A percentile compares a stretch with the other conserved stretches of the same genome.
These are phyloP conservation scores for Drosophila prolongata DNA, from an alignment of 2,888 invertebrate genomes.

Conservation along the genomic window DNA sequence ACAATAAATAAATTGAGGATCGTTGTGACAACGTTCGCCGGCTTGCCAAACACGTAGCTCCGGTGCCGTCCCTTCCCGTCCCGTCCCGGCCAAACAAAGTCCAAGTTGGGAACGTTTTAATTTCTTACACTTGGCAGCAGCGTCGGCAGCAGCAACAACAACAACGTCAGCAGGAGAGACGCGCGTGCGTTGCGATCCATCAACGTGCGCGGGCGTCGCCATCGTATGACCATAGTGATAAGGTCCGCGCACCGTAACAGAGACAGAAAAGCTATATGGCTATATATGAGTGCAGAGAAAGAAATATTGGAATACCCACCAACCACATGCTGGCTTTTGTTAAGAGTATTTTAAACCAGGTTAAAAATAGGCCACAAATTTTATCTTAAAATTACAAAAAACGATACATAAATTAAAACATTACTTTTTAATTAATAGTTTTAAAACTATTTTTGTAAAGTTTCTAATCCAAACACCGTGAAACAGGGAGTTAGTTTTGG, in stretches of 20 bases:
- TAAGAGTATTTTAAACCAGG: no score
- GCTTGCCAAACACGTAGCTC: constrained; percentile 78
- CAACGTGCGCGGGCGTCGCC: constrained; percentile 76
- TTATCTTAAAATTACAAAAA: no score
- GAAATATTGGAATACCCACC: neutral
- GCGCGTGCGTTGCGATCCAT: constrained; percentile 78
- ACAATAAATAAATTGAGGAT: constrained; percentile 81
- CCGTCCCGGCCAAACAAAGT: constrained; percentile 65
- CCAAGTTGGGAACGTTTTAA: constrained; percentile 79
- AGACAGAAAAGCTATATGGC: constrained; percentile 27
- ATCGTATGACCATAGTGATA: constrained; percentile 56
- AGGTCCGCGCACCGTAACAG: constrained; percentile 42
- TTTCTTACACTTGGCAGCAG: constrained; percentile 78
- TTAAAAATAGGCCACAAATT: neutral
- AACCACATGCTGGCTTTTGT: no score
- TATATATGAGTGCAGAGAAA: constrained; percentile 17
- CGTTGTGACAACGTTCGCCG: constrained; percentile 56
- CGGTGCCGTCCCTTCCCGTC: constrained; percentile 7
- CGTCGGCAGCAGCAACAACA: constrained; percentile 16
- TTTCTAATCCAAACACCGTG: no score
- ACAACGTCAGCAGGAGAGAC: constrained; percentile 36
- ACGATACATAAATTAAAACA: no score
- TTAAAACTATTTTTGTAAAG: no score
- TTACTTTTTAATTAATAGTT: no score
- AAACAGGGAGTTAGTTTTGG: no score